Base-by-base conservation (phyloP, 2,113 vertebrate genomes). In the Sander vitreus region DNA sequence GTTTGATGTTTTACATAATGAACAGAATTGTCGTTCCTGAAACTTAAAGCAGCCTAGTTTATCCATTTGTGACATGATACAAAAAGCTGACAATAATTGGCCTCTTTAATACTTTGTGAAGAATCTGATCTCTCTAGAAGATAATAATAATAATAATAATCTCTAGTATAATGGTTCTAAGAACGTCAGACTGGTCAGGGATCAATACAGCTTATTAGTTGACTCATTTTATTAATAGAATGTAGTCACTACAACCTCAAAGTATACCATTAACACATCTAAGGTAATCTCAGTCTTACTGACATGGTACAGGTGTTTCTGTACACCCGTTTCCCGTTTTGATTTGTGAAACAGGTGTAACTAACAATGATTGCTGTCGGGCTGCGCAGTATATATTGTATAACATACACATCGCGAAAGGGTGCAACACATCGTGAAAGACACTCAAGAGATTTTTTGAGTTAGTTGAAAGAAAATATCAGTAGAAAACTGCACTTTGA, bases 1-100 rank as follows among this genome's bases (percentile, higher is more conserved):
- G 76, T 84, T 76, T 57, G 15, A 3, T 66, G 76, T 72, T 90
- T 86, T 73, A 81, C 73, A 81, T 73, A 88, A 85, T 82, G 55
- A 80, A 33, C 33, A 33, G 33, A 33, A 6, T 33, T 33, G 33
- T 33, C 6, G 33, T 33, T 33, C 5, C 33, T 33, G 15, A 60
- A 84, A 76, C 11, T 74, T 74, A 18, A 47, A 36, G 16, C 27
- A 67, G 48, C 54, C 60, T 30, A n/a, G 21, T 76, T 84, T 86
- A 33, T 30, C 1, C n/a, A 18, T 59, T 36, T 51, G 45, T 71
- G 76, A 18, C 25, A 48, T 7, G 60, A 74, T 21, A 77, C 3
- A 62, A 53, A 27, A 64, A 14, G 11, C 54, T 54, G 23, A 57
- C 10, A 53, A 23, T 10, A 0, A n/a, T 48, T 62, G 7, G 3